A percentile compares a stretch with the other conserved stretches of the same genome.
Conservation (phyloP, 2,113 vertebrate genomes). For the Catharus bicknelli region DNA sequence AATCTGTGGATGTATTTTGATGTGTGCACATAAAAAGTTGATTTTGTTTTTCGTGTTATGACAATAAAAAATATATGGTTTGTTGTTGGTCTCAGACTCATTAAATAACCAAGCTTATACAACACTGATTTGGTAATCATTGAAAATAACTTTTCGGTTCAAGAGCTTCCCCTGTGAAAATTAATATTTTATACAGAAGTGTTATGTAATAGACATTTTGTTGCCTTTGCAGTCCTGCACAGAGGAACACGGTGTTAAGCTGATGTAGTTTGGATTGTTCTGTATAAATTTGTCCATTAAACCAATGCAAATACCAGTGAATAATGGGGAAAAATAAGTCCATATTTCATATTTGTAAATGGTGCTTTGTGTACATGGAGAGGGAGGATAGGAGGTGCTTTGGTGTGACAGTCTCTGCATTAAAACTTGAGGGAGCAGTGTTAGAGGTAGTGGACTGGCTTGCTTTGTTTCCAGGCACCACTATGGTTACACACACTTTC, state of each 20-base stretch:
- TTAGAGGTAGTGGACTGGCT: not conserved
- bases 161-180: constrained; percentile 8
- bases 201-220: constrained; percentile 54
- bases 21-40: not conserved
- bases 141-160: constrained; percentile 22
- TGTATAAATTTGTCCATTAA: not conserved
- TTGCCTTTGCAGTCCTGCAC: constrained; percentile 1
- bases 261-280: not conserved
- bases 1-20: not conserved
- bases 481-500: not conserved
- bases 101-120: not conserved
- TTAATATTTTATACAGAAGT: constrained; percentile 24
- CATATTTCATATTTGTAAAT: not conserved
- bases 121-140: not conserved
- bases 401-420: not conserved
- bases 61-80: not conserved
- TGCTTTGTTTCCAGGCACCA: not conserved
- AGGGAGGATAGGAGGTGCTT: not conserved
- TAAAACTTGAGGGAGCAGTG: not conserved
- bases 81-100: not conserved
- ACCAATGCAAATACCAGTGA: not conserved
- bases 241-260: not conserved
- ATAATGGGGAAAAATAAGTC: not conserved
- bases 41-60: not conserved
- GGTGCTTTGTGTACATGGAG: not conserved